Evolutionary conservation across 2,113 vertebrate genomes (phyloP).

Genomic region (Periophthalmus modestus): DNA sequence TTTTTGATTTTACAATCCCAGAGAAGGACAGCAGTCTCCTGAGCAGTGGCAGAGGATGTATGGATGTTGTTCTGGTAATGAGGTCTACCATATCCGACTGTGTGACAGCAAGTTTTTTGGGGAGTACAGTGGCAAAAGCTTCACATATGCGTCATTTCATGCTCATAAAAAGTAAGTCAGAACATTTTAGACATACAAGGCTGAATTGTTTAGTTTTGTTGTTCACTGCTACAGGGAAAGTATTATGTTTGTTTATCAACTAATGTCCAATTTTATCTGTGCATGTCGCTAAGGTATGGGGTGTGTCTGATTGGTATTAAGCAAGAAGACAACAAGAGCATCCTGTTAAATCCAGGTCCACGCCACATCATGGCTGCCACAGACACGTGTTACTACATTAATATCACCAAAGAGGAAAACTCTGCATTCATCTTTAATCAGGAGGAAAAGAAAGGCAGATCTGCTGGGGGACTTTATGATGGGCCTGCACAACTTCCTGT

Average conservation of each 20-base stretch:
- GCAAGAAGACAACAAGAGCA: conserved; percentile 94
- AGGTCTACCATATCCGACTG: conserved; percentile 94
- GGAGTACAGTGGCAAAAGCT: conserved; percentile 95
- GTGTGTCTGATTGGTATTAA: conserved; percentile 95
- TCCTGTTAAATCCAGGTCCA: conserved; percentile 94
- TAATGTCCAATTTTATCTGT: background rate
- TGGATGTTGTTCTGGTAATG: conserved; percentile 93
- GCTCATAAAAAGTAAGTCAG: conserved; percentile 90
- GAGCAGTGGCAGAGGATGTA: conserved; percentile 98
- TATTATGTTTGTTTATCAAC: background rate
- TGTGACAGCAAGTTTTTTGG: conserved; percentile 95
- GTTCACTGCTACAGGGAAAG: background rate
- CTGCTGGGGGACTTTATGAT: conserved; percentile 64
- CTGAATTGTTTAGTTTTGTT: background rate
- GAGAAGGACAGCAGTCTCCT: conserved; percentile 91
- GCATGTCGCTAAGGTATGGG: conserved; percentile 81
- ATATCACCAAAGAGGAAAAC: conserved; percentile 98
- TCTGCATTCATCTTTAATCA: conserved; percentile 91
- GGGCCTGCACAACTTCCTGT: conserved; percentile 89
- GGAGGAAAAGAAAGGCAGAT: conserved; percentile 80
- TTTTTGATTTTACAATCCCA: conserved; percentile 54
- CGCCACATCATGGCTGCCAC: conserved; percentile 89
- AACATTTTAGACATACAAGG: conserved; percentile 54
- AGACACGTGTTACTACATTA: conserved; percentile 95
- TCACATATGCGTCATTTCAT: conserved; percentile 95